Evolutionary conservation across 2,113 vertebrate genomes (phyloP).

Genomic region (Scalopus aquaticus): DNA sequence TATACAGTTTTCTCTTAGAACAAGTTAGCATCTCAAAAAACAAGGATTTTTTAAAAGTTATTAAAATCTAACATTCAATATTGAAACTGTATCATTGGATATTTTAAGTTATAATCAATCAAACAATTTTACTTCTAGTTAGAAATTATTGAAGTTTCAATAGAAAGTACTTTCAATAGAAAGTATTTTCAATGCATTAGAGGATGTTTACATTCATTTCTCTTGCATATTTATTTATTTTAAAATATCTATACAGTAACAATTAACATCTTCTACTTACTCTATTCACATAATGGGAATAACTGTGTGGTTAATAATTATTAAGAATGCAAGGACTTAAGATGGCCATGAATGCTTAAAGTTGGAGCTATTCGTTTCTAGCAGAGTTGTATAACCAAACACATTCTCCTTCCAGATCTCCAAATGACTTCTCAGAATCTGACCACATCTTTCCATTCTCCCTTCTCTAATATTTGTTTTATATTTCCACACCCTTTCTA

Average conservation of each 20-base stretch:
- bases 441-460: neutral
- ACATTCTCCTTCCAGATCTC: neutral
- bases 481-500: neutral
- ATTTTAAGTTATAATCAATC: neutral
- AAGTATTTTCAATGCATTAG: conserved; percentile 10
- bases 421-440: neutral
- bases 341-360: neutral
- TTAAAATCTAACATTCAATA: neutral
- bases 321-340: neutral
- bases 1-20: neutral
- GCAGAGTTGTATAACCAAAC: neutral
- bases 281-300: neutral
- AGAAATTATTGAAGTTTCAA: neutral
- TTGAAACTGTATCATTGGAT: neutral
- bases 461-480: conserved; percentile 1
- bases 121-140: neutral
- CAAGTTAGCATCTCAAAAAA: neutral
- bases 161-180: neutral
- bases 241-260: neutral
- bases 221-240: conserved; percentile 14
- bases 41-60: neutral
- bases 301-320: neutral
- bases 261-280: neutral
- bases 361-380: neutral
- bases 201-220: neutral